Evolutionary conservation across 2,888 invertebrate species (phyloP), one percentile per base, ranked within the genome.

Genomic region (Lacanobia oleracea): DNA sequence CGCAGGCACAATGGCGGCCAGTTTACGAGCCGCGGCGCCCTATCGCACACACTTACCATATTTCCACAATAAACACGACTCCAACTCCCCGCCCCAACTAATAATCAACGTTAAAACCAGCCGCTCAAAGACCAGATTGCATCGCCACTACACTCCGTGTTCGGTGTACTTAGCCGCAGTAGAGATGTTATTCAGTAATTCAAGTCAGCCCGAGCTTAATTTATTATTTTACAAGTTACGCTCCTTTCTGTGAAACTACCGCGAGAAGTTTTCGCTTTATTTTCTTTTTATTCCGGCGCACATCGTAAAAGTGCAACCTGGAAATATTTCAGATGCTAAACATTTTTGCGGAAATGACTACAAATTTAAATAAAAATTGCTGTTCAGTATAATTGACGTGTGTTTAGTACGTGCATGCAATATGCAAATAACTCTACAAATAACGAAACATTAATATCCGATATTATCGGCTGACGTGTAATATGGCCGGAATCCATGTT

Each of bases 41-140:
- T 82, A 84, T 81, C 82, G 69, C 75, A 77, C 69, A 67, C 79
- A 74, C 85, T 83, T 79, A 77, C 65, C 84, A 84, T 83, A 84
- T 83, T 85, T 85, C 56, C 56, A 81, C 72, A 67, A 74, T 85
- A 81, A 84, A 85, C 81, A 84, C 74, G 82, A 75, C 45, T 73
- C 62, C 50, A 27, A 57, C 53, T 54, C 75, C 21, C 33, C 54
- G 5, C 51, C 37, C 27, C 56, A 51, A 56, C 68, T 51, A 57
- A 71, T 61, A 72, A 74, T 68, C 57, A 60, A 85, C 81, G 74
- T 72, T 75, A 82, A 59, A 1, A 2, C 18, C 23, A 64, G 27
- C 40, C 1, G 0, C 33, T 54, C 60, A 72, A 59, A 75, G 45
- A 50, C 43, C n/a, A 54, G 33, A 67, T 81, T 77, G 56, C 57